phyloP scores from a whole-genome alignment of 1,140 invertebrate genomes.

The Anoplophora glabripennis region DNA sequence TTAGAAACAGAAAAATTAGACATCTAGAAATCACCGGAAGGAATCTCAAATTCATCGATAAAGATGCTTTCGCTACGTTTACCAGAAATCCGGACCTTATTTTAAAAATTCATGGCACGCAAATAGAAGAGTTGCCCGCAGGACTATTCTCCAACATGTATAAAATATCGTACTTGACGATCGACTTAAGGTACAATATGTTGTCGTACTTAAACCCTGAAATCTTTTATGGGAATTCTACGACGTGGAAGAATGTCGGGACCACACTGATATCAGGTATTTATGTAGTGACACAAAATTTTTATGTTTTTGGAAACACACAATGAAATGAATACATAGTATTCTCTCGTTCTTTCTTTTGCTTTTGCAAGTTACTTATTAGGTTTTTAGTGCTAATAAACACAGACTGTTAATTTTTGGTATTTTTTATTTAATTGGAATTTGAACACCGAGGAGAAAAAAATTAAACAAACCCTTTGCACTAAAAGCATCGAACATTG shows the following conservation, averaged over 20 bases:
- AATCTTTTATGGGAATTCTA: constrained; percentile 78
- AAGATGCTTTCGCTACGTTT: constrained; percentile 68
- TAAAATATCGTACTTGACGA: constrained; percentile 72
- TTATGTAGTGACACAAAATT: constrained; percentile 9
- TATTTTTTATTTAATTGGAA: no score
- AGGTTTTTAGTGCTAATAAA: no score
- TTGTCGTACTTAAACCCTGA: constrained; percentile 75
- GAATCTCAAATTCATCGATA: constrained; percentile 64
- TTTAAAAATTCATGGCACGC: constrained; percentile 72
- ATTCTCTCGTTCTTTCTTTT: no score
- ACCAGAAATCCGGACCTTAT: constrained; percentile 64
- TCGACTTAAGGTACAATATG: constrained; percentile 79
- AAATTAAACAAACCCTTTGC: no score
- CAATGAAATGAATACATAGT: no score
- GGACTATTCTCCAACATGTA: constrained; percentile 74
- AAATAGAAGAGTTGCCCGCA: constrained; percentile 70
- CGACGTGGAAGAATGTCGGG: constrained; percentile 78
- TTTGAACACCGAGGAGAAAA: no score
- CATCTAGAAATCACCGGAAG: constrained; percentile 76
- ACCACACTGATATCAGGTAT: constrained; percentile 75
- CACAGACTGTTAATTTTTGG: no score
- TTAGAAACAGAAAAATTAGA: constrained; percentile 71
- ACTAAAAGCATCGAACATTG: no score
- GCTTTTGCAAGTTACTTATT: no score
- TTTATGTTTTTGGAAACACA: neutral